Evolutionary conservation across 2,113 vertebrate species (phyloP).

Genomic region (Condylura cristata): DNA sequence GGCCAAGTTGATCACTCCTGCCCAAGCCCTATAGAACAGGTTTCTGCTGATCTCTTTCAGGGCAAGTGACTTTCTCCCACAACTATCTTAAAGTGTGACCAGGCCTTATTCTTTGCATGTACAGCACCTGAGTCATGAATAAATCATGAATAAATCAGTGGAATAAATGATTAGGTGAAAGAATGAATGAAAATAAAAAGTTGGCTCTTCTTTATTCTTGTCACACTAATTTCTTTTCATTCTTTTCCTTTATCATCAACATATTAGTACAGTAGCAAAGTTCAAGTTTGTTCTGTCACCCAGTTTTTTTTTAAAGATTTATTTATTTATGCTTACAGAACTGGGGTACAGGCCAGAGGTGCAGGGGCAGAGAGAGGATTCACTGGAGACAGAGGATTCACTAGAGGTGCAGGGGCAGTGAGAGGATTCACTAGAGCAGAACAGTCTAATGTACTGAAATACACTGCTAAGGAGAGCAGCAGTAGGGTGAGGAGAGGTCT

Average conservation of each 20-base stretch:
- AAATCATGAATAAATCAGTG: background rate
- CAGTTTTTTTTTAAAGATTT: too few relatives aligned
- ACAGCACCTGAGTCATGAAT: background rate
- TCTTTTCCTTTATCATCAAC: background rate
- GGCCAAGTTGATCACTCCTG: too few relatives aligned
- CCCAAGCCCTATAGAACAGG: background rate
- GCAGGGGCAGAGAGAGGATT: too few relatives aligned
- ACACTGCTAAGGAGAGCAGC: too few relatives aligned
- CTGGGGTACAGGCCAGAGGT: too few relatives aligned
- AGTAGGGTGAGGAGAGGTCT: too few relatives aligned
- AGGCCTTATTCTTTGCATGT: background rate
- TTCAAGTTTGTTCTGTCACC: background rate
- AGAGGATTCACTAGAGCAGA: too few relatives aligned
- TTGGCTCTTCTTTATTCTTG: background rate
- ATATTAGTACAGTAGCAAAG: background rate
- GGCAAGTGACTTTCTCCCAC: background rate
- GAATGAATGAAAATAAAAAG: background rate
- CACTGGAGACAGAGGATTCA: too few relatives aligned
- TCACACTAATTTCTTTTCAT: background rate
- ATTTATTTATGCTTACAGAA: too few relatives aligned
- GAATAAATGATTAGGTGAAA: background rate
- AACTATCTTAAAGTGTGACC: background rate
- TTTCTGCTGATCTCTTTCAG: background rate
- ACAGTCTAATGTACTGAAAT: too few relatives aligned
- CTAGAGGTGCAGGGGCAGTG: too few relatives aligned